A percentile compares a stretch with the other conserved stretches of the same genome.
These are phyloP conservation scores for Stegodyphus dumicola DNA, from an alignment of 1,140 invertebrate genomes.

Conservation along the genomic window DNA sequence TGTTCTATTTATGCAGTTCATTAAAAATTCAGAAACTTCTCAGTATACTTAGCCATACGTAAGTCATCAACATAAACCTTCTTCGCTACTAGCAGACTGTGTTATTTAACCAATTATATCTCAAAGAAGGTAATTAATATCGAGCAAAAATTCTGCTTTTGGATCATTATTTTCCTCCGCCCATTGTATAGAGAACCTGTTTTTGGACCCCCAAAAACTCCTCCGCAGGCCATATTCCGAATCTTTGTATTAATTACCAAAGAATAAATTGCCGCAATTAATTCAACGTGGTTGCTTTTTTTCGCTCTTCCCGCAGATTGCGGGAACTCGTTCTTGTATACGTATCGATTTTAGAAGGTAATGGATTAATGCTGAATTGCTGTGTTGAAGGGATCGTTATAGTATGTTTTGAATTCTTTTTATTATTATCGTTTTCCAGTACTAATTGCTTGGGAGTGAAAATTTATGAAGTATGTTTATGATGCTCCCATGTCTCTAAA, in stretches of 20 bases:
- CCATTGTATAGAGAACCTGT: slow-evolving; percentile 21
- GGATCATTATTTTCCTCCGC: slow-evolving; percentile 12
- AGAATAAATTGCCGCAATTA: slow-evolving; percentile 48
- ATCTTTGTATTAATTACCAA: slow-evolving; percentile 46
- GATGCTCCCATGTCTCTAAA: neutral
- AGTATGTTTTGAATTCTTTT: slow-evolving; percentile 37
- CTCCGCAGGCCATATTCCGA: neutral
- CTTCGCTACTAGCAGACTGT: neutral
- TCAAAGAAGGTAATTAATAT: slow-evolving; percentile 29
- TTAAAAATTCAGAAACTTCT: no score
- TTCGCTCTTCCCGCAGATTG: neutral
- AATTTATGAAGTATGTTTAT: slow-evolving; percentile 34
- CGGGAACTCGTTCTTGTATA: no score
- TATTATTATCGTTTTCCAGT: slow-evolving; percentile 26
- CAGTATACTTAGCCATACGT: neutral
- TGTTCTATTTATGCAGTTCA: no score
- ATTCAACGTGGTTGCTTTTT: slow-evolving; percentile 2
- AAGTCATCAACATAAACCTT: neutral
- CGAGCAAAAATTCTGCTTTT: neutral
- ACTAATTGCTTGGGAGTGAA: slow-evolving; percentile 27
- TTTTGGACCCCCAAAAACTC: slow-evolving; percentile 28
- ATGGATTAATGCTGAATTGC: neutral
- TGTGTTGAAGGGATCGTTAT: slow-evolving; percentile 12
- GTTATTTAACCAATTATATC: slow-evolving; percentile 23
- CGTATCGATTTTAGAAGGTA: neutral